Evolutionary conservation across 2,113 vertebrate species (phyloP).

Genomic region (Scalopus aquaticus): DNA sequence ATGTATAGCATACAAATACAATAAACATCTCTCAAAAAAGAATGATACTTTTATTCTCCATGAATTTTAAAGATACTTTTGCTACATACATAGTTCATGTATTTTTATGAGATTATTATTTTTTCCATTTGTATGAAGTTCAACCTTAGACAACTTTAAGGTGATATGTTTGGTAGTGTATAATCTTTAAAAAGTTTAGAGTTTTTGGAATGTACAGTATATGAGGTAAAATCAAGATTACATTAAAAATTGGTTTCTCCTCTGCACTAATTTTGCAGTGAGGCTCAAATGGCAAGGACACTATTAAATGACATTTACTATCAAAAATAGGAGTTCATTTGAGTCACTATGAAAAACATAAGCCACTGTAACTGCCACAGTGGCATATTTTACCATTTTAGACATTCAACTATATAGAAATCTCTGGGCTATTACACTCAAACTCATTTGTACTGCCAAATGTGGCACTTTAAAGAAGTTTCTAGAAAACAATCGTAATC

Average conservation of each 20-base stretch:
- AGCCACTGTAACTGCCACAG: conserved; percentile 83
- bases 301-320: conserved; percentile 96
- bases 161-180: conserved; percentile 98
- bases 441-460: conserved; percentile 87
- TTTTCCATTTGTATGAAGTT: conserved; percentile 86
- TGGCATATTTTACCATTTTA: conserved; percentile 85
- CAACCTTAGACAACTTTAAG: conserved; percentile 94
- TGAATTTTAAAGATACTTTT: conserved; percentile 89
- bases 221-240: conserved; percentile 99
- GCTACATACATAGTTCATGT: conserved; percentile 93
- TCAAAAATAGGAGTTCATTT: conserved; percentile 94
- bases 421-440: conserved; percentile 86
- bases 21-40: conserved; percentile 84
- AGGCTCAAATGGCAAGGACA: conserved; percentile 93
- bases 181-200: conserved; percentile 94
- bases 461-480: conserved; percentile 86
- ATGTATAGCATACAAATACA: conserved; percentile 57
- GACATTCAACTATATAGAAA: conserved; percentile 88
- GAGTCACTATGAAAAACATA: conserved; percentile 89
- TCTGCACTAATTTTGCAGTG: conserved; percentile 87
- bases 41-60: conserved; percentile 99
- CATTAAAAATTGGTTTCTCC: conserved; percentile 94
- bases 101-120: conserved; percentile 93
- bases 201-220: conserved; percentile 99
- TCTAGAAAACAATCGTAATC: conserved; percentile 86